phyloP scores from a whole-genome alignment of 2,888 invertebrate genomes.

The Polydesmus complanatus region DNA sequence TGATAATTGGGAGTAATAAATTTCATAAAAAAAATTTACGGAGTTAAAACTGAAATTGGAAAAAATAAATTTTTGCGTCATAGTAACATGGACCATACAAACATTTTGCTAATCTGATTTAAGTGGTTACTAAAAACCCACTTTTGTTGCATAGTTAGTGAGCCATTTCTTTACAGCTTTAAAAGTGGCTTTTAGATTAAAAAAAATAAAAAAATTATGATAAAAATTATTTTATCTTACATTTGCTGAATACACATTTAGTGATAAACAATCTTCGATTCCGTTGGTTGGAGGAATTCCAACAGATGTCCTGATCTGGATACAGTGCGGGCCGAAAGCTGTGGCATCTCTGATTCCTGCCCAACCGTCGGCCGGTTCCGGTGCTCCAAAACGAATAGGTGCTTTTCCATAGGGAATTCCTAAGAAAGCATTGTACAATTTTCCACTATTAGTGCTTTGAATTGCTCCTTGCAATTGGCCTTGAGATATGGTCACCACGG shows the following conservation, averaged over 20 bases:
- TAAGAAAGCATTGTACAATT: constrained; percentile 3
- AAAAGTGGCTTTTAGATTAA: too few species aligned
- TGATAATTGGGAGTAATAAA: too few species aligned
- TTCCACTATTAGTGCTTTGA: neutral
- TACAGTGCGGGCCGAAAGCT: constrained; percentile 1
- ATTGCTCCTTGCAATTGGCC: constrained; percentile 1
- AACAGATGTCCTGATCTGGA: too few species aligned
- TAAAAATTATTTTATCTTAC: neutral
- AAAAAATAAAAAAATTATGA: too few species aligned
- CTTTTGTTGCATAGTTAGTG: too few species aligned
- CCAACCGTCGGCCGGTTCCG: constrained; percentile 7
- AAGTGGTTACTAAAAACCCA: too few species aligned
- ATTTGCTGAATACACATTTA: constrained; percentile 11
- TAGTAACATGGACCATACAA: too few species aligned
- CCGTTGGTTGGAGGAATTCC: neutral
- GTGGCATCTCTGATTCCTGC: neutral
- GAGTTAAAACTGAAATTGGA: too few species aligned
- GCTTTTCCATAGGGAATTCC: constrained; percentile 14
- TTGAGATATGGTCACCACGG: neutral
- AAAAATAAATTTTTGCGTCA: too few species aligned
- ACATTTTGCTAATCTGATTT: too few species aligned
- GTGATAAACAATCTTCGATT: constrained; percentile 9
- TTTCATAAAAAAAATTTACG: too few species aligned
- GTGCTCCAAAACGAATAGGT: constrained; percentile 2
- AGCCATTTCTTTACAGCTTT: too few species aligned